These are phyloP conservation scores for Eriosoma lanigerum DNA, from an alignment of 1,140 invertebrate species.

Conservation along the genomic window DNA sequence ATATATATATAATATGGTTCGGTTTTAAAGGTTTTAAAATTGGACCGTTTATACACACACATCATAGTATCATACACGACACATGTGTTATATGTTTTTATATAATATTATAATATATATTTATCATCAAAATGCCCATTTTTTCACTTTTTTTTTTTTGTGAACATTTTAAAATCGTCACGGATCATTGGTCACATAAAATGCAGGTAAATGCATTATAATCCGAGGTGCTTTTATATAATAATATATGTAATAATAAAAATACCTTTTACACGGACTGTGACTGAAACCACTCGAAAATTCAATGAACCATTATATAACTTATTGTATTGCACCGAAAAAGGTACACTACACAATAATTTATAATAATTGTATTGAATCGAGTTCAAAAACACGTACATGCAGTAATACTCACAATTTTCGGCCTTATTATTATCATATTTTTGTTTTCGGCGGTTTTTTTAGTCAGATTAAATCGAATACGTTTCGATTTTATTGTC, in stretches of 20 bases:
- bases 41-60: too few species aligned
- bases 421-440: slow-evolving; percentile 12
- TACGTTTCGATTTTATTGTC: background rate
- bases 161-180: slow-evolving; percentile 17
- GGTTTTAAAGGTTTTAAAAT: too few species aligned
- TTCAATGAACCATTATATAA: slow-evolving; percentile 33
- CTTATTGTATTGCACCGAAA: slow-evolving; percentile 14
- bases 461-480: background rate
- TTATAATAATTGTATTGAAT: background rate
- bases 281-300: slow-evolving; percentile 42
- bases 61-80: too few species aligned
- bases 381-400: slow-evolving; percentile 15
- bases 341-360: background rate
- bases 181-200: slow-evolving; percentile 27
- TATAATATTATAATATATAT: too few species aligned
- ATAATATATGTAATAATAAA: slow-evolving; percentile 19
- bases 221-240: slow-evolving; percentile 16
- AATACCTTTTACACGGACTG: slow-evolving; percentile 29
- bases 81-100: too few species aligned
- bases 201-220: slow-evolving; percentile 19
- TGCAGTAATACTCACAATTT: slow-evolving; percentile 1
- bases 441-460: background rate
- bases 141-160: background rate
- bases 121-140: too few species aligned
- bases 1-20: too few species aligned